Evolutionary conservation across 2,888 invertebrate genomes (phyloP).

Genomic region (Polietes domitor): DNA sequence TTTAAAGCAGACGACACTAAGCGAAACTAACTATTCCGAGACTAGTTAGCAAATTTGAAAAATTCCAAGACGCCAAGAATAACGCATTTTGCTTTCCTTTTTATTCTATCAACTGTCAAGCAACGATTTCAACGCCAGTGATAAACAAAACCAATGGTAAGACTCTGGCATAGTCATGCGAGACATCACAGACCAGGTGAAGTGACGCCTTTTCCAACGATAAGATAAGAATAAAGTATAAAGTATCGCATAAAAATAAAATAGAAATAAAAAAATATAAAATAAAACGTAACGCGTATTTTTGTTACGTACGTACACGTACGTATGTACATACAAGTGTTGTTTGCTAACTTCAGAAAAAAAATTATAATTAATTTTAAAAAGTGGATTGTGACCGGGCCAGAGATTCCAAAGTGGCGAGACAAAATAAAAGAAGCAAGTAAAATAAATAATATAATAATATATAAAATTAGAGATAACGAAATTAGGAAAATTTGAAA

Average conservation of each 20-base stretch:
- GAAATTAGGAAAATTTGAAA: too few relatives aligned
- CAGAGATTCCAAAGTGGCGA: background rate
- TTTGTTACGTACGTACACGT: background rate
- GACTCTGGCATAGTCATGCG: too few relatives aligned
- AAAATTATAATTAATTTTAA: background rate
- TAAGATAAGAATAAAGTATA: slow-evolving; percentile 49
- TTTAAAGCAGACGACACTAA: slow-evolving; percentile 47
- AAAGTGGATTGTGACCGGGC: background rate
- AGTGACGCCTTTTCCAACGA: slow-evolving; percentile 52
- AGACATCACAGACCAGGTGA: background rate
- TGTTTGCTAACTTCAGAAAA: background rate
- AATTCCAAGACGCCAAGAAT: background rate
- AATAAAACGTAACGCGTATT: slow-evolving; percentile 7
- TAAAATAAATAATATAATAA: too few relatives aligned
- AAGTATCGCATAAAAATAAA: background rate
- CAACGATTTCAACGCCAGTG: background rate
- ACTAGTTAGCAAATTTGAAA: too few relatives aligned
- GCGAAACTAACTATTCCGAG: too few relatives aligned
- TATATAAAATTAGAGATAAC: too few relatives aligned
- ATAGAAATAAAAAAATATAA: slow-evolving; percentile 13
- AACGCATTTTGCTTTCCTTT: background rate
- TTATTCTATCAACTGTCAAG: background rate
- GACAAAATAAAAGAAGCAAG: background rate
- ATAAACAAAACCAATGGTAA: background rate
- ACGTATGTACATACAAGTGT: too few relatives aligned